Evolutionary conservation across 2,888 invertebrate genomes (phyloP), one percentile per base, ranked within the genome.

Genomic region (Phoronis australis): DNA sequence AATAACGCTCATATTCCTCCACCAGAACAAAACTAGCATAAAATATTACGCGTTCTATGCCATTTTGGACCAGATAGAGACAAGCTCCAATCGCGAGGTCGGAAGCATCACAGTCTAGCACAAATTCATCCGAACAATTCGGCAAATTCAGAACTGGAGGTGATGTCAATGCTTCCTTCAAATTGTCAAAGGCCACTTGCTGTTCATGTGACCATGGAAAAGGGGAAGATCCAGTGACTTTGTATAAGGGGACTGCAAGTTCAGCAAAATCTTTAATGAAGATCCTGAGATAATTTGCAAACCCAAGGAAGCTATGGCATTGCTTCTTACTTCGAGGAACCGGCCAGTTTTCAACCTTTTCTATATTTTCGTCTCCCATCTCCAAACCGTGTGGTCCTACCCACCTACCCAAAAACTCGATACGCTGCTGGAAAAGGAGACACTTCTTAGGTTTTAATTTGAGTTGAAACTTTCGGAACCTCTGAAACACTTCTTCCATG

Each of bases 71-170:
- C 26, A 51, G 51, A 4, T 46, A 51, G n/a, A 51, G 37, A 15
- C 45, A 41, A 9, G 46, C 52, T 4, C 48, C 53, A n/a, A 49
- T 38, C 5, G 45, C 48, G 20, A 15, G n/a, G 4, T 21, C 21
- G n/a, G 26, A 42, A 26, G 52, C 51, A 40, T 54, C 54, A 12
- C 47, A 47, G 6, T 55, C 49, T 22, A 49, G n/a, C 22, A 45
- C 35, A 37, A 49, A 46, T 22, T 18, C 12, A n/a, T 42, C 42
- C 2, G 21, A 15, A 21, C 12, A 5, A n/a, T 9, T 43, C 9
- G 51, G 51, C 23, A 39, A 47, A 2, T 27, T 12, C 6, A 31
- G 23, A n/a, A 38, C n/a, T 21, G 31, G 20, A 4, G 41, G 20
- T 23, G 23, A 21, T 1, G 40, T 46, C 26, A 46, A 38, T 3